These are phyloP conservation scores for Calcarius ornatus DNA, from an alignment of 2,113 vertebrate species.

Conservation along the genomic window DNA sequence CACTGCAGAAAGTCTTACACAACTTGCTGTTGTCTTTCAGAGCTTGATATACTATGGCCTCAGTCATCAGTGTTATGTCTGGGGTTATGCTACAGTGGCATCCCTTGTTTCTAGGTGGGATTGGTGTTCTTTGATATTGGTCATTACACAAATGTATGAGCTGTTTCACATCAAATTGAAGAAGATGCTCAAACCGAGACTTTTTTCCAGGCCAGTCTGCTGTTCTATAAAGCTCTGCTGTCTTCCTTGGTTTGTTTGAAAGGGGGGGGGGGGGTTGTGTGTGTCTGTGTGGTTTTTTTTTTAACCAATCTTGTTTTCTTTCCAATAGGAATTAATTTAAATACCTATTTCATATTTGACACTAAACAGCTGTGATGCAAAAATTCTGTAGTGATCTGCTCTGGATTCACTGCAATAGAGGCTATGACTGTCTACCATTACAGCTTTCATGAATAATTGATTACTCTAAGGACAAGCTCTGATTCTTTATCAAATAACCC, in stretches of 20 bases:
- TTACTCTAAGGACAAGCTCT: slow-evolving; percentile 5
- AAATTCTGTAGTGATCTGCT: neutral
- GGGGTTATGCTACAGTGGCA: neutral
- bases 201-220: neutral
- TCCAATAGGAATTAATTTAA: neutral
- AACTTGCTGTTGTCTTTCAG: neutral
- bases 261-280: rapidly evolving
- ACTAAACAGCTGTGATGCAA: slow-evolving; percentile 10
- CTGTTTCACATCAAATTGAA: neutral
- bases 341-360: neutral
- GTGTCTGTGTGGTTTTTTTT: neutral
- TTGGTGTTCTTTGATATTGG: neutral
- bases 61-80: neutral
- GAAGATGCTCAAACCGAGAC: neutral
- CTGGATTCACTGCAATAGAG: neutral
- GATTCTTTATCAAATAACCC: neutral
- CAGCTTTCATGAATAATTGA: slow-evolving; percentile 21
- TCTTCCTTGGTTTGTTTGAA: neutral
- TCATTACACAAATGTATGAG: neutral
- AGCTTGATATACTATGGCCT: neutral
- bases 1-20: neutral
- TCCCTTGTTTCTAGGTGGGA: neutral
- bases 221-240: neutral
- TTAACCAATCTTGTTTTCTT: neutral
- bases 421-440: neutral